These are phyloP conservation scores for Apamea crenata DNA, from an alignment of 2,888 invertebrate genomes.

Conservation along the genomic window DNA sequence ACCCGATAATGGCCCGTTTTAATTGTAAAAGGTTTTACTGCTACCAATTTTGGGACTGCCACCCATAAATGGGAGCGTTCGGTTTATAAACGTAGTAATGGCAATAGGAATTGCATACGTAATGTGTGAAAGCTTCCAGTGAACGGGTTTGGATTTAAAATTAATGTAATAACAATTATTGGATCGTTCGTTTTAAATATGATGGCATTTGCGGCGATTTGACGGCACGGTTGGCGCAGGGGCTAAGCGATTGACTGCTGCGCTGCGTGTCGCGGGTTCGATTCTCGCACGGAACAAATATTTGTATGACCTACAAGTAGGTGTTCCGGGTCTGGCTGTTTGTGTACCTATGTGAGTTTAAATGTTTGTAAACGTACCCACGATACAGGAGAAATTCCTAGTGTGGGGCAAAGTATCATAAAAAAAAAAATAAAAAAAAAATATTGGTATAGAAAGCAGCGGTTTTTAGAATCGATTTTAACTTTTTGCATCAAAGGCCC, in stretches of 20 bases:
- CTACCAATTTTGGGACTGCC: constrained; percentile 65
- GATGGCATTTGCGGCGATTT: too few relatives aligned
- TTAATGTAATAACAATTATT: constrained; percentile 6
- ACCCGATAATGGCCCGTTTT: constrained; percentile 81
- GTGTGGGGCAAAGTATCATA: too few relatives aligned
- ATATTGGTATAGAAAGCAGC: constrained; percentile 6
- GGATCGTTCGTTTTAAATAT: background rate
- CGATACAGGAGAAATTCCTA: too few relatives aligned
- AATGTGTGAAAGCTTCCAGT: constrained; percentile 35
- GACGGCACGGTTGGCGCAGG: too few relatives aligned
- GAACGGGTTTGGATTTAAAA: constrained; percentile 21
- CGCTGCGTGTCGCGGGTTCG: too few relatives aligned
- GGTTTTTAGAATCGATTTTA: background rate
- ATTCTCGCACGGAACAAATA: too few relatives aligned
- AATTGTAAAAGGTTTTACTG: constrained; percentile 77
- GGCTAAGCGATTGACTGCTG: too few relatives aligned
- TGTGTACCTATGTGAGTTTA: too few relatives aligned
- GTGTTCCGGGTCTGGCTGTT: too few relatives aligned
- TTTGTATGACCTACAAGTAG: too few relatives aligned
- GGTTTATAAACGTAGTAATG: constrained; percentile 51
- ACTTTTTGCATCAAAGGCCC: background rate
- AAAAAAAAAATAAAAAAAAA: too few relatives aligned
- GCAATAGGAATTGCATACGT: constrained; percentile 53
- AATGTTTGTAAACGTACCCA: too few relatives aligned
- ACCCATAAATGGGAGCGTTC: constrained; percentile 56